Base-by-base conservation (phyloP, 2,888 invertebrate species). In the Ariolimax columbianus region DNA sequence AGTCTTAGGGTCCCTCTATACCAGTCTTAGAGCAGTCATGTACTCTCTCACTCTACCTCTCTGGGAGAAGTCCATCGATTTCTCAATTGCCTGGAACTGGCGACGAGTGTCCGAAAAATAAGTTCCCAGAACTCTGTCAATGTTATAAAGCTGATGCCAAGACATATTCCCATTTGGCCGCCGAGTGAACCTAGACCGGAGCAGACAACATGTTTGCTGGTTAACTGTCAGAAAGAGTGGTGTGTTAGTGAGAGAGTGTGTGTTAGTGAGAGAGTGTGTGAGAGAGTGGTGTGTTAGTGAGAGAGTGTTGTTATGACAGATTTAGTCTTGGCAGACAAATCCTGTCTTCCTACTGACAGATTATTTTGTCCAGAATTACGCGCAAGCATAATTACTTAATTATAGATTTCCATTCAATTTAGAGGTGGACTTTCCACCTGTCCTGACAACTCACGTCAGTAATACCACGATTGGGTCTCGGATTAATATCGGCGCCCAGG, bases 51-150 rank as follows among this genome's bases (percentile, higher is more conserved):
- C 33, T 11, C 33, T 33, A 17, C 30, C 17, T 66, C 66, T 3
- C 14, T 33, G 4, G 33, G 33, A 66, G 66, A 2, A 33, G 66
- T 33, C 33, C 66, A 7, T 33, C 17, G 9, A 14, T 7, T 26
- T 43, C 43, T 43, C 14, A 7, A 9, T 23, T 47, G 47, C 11
- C 73, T 43, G 7, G 47, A 3, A 30, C 26, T 4, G 2, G 30
- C 43, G 17, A 43, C n/a, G 30, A 73, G 2, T 6, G n/a, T n/a
- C n/a, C 47, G 11, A 7, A 73, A 14, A 26, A 73, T 73, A 17
- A 73, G 73, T 30, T 73, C 73, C 73, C 73, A 73, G 0, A 73
- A 43, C n/a, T 73, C 73, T 7, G 30, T 14, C n/a, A 73, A 43
- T 11, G 73, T 73, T 1, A 73, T n/a, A 26, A 73, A 14, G n/a